Base-by-base conservation (phyloP, 2,113 vertebrate genomes). In the Calidris pygmaea region DNA sequence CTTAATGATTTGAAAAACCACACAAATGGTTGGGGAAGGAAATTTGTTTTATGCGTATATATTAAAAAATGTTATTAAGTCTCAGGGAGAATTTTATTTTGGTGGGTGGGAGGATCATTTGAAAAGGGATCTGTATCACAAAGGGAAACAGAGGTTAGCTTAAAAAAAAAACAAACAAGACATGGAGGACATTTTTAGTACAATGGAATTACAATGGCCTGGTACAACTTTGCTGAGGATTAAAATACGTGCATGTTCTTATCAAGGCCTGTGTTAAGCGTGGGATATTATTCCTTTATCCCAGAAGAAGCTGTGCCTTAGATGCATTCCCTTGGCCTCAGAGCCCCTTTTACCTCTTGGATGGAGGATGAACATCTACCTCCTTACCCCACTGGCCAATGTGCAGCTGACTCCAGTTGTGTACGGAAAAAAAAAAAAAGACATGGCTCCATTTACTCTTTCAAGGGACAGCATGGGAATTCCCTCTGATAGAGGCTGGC, bases 1-100 rank as follows among this genome's bases (percentile, higher is more conserved):
- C 91, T 86, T 96, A 78, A 95, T 92, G 92, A 96, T 95, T 81
- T 93, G 88, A 94, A 96, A 97, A 96, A 87, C 88, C 88, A 76
- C 94, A 95, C 59, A 0, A 95, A 95, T 13, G 34, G 79, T 72
- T 37, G 65, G 84, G 90, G 94, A 97, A 97, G 95, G 97, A 97
- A 97, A 96, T 93, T 75, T 90, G 90, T 10, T 92, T 96, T 94
- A 71, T 79, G 74, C 21, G 35, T 76, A 43, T 88, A 65, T 95
- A 96, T 96, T 95, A 87, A 94, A 94, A 97, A 93, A 71, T 63
- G 47, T 82, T 95, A 88, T 92, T 66, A 66, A 96, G 87, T 94
- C 80, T 87, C 90, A 12, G 87, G 78, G 68, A 96, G 78, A 94
- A 88, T 85, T 95, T 85, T 88, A 59, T 89, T 93, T 90, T 72